Percentiles rank a stretch among this genome's conserved stretches.
Conservation (phyloP, 1,140 invertebrate species). For the Probaryconus sp. region DNA sequence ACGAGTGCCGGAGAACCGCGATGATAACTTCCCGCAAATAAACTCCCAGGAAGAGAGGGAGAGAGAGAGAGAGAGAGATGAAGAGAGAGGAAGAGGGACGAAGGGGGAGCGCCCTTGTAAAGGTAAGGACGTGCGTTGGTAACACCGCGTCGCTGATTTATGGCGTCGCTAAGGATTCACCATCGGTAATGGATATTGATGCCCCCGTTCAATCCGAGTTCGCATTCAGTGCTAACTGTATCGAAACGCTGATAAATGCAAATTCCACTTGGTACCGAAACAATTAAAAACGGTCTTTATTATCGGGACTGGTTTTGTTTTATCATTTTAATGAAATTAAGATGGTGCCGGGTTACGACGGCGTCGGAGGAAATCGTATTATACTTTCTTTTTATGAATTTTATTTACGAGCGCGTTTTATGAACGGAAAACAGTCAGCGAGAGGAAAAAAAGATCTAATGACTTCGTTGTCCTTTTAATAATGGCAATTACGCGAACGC, state of each 20-base stretch:
- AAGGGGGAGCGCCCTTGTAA: conserved; percentile 7
- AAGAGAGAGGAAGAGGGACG: too few species aligned
- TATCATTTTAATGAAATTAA: too few species aligned
- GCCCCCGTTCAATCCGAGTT: conserved; percentile 25
- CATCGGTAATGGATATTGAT: conserved; percentile 50
- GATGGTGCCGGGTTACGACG: too few species aligned
- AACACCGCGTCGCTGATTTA: conserved; percentile 31
- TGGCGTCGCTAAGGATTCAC: conserved; percentile 23
- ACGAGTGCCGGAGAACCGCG: conserved; percentile 39
- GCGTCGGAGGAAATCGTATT: too few species aligned
- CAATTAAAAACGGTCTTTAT: conserved; percentile 38
- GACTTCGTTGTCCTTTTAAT: too few species aligned
- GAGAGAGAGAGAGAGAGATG: too few species aligned
- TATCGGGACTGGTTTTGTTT: conserved; percentile 11
- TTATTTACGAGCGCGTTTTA: too few species aligned
- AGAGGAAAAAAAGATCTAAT: too few species aligned
- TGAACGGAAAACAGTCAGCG: too few species aligned
- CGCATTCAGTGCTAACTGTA: conserved; percentile 21
- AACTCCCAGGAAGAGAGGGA: conserved; percentile 2
- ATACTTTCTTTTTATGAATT: too few species aligned
- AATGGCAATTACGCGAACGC: too few species aligned
- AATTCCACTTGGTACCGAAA: conserved; percentile 37
- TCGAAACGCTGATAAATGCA: conserved; percentile 43
- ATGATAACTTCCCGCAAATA: conserved; percentile 33
- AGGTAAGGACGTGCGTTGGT: background rate